Base-by-base conservation (phyloP, 1,140 invertebrate genomes). In the Saccostrea glomerata region DNA sequence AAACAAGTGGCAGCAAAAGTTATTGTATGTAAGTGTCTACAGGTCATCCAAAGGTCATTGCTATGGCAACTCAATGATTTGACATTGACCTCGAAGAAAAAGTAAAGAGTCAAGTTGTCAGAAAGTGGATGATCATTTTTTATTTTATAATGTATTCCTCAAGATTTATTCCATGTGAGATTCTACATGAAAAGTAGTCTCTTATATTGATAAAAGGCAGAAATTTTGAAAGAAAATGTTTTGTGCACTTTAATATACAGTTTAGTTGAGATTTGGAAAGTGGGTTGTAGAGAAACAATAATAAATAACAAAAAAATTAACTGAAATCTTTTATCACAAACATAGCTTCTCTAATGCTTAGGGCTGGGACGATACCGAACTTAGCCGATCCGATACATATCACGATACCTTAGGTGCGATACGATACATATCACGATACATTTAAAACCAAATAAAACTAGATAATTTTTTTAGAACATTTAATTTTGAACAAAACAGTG, bases 1-100 rank as follows among this genome's bases (percentile, higher is more conserved):
- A 97, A 47, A 97, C 97, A 87, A 87, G 77, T 54, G 95, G 96
- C 88, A 97, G 96, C 89, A 97, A 97, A 94, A 97, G 96, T 54
- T 97, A 96, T 94, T 98, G 98, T 97, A 97, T 98, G 97, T 98
- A 96, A 98, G 97, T 97, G 92, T 84, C 23, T 23, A 55, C 17
- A 36, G 30, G 30, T 36, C 70, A 77, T 84, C 23, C 12, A 23
- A 25, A 36, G 30, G 30, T 36, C 70, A 77, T 36, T 77, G 70
- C 70, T 36, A 17, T 36, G 25, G 23, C 13, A 30, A 77, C 30
- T 25, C 5, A 30, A 30, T 36, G 25, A 7, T 30, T 11, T 77
- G 23, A 77, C 70, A 17, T 63, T 63, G 58, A 63, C 58, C 58
- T 63, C 2, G 6, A 17, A 20, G 58, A 63, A 60, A 60, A 63